Base-by-base conservation (phyloP, 2,113 vertebrate species). In the Labeo catla region DNA sequence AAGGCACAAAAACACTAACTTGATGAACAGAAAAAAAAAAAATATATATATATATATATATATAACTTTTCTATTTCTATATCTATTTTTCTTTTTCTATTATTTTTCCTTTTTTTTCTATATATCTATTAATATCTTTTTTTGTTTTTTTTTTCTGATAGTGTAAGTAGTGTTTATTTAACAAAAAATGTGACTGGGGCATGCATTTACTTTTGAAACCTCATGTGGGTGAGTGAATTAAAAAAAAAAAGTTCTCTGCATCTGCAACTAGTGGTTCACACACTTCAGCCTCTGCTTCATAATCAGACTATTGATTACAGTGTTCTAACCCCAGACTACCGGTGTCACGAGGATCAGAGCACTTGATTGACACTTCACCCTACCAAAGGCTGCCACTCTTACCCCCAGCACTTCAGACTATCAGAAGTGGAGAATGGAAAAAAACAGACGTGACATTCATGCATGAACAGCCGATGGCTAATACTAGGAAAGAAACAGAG, bases 341-440 rank as follows among this genome's bases (percentile, higher is more conserved):
- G 88, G 76, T 54, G 86, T 80, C 86, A 89, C 54, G 7, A 52
- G 89, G 92, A 89, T 93, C 92, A 59, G 88, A 93, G 89, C 80
- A 87, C 89, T 87, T 54, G 92, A 93, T 90, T 91, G 92, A 93
- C 92, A 91, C 91, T 92, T 93, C 91, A 91, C 90, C 90, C 92
- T 89, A 83, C 76, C 77, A 85, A 86, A 90, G 88, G 80, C 79
- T 47, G 43, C 87, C 90, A 89, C 91, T 89, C 59, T 83, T 63
- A 70, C 66, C 21, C 89, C 49, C n/a, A 84, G 86, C 73, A 78
- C 85, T 91, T 89, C 86, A 88, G 87, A 68, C 81, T 86, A 89
- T 74, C 86, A 83, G 74, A 28, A 23, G 52, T 11, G 87, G 43
- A 39, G 81, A 79, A 88, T n/a, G 39, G 28, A 59, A 59, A 36